Evolutionary conservation across 2,888 invertebrate species (phyloP), one percentile per base, ranked within the genome.

Genomic region (Drosophila longiperda): DNA sequence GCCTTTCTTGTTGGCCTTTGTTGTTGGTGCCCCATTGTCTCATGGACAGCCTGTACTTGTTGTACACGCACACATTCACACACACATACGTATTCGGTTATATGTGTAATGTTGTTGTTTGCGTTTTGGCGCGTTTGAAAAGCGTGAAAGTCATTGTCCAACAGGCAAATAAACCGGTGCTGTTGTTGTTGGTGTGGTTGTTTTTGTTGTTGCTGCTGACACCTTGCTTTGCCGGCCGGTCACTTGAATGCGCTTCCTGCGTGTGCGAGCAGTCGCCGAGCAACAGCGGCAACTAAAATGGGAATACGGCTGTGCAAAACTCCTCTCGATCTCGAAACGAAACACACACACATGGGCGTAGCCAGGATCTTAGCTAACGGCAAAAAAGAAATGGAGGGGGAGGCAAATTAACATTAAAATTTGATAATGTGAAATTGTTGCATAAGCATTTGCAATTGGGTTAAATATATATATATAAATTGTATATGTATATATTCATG

Each of bases 61-160:
- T 68, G 80, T 61, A 59, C 49, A 62, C 40, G 36, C 15, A 59
- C 26, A 62, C 23, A 23, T 15, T 38, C 17, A 45, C 48, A 49
- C 15, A 8, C 38, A 29, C 15, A 20, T 42, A 36, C 59, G 38
- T 66, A 34, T 58, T 26, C 54, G 38, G 26, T 48, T 62, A 54
- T 67, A 53, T 67, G 50, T 49, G 40, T 60, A 52, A 59, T 72
- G 67, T 79, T 74, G 67, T 60, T 67, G 66, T 69, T 73, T 66
- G 67, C 75, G 50, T 84, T 90, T 88, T 86, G 90, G 90, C 90
- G 90, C 90, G 87, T 84, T 87, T 84, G 72, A 83, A 83, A 83
- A 87, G 90, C 89, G 89, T 87, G 87, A 90, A 87, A 87, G 90
- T 87, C 89, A 90, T 88, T 85, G 88, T 89, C 73, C 86, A 85